A percentile compares a stretch with the other conserved stretches of the same genome.
Evolutionary conservation across 2,113 vertebrate species (phyloP).

Genomic region (Ptilorrhoa leucosticta): DNA sequence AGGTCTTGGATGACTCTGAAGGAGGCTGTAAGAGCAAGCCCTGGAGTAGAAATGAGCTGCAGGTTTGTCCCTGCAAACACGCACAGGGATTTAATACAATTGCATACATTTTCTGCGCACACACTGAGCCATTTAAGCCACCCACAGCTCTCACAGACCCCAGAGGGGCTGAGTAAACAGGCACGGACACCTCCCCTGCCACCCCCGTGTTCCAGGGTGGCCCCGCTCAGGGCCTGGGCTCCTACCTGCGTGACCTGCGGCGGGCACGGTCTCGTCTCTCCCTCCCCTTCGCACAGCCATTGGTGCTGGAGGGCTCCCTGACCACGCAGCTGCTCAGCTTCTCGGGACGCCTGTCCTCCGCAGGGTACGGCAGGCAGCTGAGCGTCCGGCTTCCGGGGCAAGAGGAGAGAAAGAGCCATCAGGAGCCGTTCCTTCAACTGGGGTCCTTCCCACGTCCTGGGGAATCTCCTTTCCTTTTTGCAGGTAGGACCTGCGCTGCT

Average conservation of each 20-base stretch:
- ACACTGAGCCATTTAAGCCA: rapidly evolving
- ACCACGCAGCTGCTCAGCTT: constrained; percentile 1
- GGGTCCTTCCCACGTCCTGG: rapidly evolving
- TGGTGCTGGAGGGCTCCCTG: constrained; percentile 53
- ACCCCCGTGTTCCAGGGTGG: rapidly evolving
- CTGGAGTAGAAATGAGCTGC: not conserved
- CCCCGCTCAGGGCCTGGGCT: rapidly evolving
- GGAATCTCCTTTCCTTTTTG: not conserved
- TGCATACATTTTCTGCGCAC: rapidly evolving
- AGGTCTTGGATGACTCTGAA: not conserved
- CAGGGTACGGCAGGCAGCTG: constrained; percentile 53
- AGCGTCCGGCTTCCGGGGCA: constrained; percentile 59
- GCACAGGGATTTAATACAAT: rapidly evolving
- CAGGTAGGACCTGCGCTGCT: not conserved
- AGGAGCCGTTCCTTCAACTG: not conserved
- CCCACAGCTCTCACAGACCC: not conserved
- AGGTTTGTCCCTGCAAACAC: not conserved
- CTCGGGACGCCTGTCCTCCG: constrained; percentile 56
- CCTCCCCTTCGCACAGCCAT: constrained; percentile 73
- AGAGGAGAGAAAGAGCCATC: not conserved
- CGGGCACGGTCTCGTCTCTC: constrained; percentile 63
- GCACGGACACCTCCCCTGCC: rapidly evolving
- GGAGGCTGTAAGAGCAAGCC: not conserved
- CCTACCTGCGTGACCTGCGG: constrained; percentile 77
- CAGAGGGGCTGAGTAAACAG: not conserved